Evolutionary conservation across 2,113 vertebrate species (phyloP).

Genomic region (Phalacrocorax brasilianus): DNA sequence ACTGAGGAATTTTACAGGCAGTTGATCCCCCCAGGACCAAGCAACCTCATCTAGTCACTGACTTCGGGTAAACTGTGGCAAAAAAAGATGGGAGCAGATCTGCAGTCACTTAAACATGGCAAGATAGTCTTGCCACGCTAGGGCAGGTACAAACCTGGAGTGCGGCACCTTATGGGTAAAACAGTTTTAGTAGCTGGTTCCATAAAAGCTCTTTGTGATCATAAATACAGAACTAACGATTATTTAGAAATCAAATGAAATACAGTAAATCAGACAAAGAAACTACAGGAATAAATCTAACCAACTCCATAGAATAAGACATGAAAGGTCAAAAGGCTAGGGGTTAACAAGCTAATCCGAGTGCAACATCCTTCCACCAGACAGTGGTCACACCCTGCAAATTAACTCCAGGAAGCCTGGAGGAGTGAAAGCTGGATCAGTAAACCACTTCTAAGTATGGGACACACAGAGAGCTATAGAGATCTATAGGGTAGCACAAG

Average conservation of each 20-base stretch:
- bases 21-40: background rate
- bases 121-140: background rate
- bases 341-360: conserved; percentile 60
- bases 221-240: background rate
- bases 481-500: background rate
- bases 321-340: conserved; percentile 44
- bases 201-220: background rate
- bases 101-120: background rate
- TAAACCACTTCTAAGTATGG: background rate
- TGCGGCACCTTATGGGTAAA: background rate
- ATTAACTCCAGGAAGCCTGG: conserved; percentile 25
- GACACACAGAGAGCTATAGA: background rate
- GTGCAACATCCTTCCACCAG: conserved; percentile 61
- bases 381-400: conserved; percentile 57
- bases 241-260: background rate
- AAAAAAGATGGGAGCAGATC: background rate
- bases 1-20: background rate
- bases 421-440: background rate
- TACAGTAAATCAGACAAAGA: background rate
- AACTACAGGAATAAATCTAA: conserved; percentile 38
- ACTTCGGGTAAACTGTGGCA: background rate
- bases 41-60: background rate
- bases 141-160: background rate
- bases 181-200: background rate
- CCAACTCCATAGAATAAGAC: background rate